Percentiles rank a stretch among this genome's conserved stretches.
These are phyloP conservation scores for Hydractinia echinata DNA, from an alignment of 30 jellyfish, hydroid and myxozoan species.

Conservation along the genomic window DNA sequence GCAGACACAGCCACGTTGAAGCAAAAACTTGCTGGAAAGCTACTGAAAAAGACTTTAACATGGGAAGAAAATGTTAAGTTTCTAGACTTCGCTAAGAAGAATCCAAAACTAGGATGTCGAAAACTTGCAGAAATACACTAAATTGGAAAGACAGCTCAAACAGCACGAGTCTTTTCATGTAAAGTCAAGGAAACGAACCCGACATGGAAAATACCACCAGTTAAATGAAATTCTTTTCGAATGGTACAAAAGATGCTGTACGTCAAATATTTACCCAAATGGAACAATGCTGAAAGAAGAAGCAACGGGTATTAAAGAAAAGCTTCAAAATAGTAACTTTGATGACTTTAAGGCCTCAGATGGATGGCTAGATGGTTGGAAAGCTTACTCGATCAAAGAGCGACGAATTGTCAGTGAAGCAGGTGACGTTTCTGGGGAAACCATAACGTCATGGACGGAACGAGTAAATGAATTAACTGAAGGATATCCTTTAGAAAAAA, in stretches of 20 bases:
- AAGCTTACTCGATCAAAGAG: not conserved
- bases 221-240: not conserved
- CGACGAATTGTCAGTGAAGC: conserved; percentile 5
- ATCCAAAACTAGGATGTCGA: conserved; percentile 3
- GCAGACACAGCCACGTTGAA: not conserved
- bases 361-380: conserved; percentile 6
- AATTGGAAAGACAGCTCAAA: not conserved
- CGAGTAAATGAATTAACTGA: not conserved
- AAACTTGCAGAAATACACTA: not conserved
- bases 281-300: too few species aligned
- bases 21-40: conserved; percentile 3
- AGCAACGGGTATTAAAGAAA: not conserved
- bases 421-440: conserved; percentile 6
- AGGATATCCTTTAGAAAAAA: not conserved
- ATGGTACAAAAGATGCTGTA: conserved; percentile 9
- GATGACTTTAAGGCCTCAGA: not conserved
- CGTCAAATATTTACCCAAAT: not conserved
- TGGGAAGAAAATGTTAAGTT: not conserved
- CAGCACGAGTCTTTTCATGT: conserved; percentile 6
- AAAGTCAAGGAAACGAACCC: conserved; percentile 4
- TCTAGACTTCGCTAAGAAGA: not conserved
- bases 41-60: not conserved
- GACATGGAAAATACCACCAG: conserved; percentile 4
- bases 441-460: conserved; percentile 6
- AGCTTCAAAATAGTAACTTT: not conserved